These are phyloP conservation scores for Bilobella aurantiaca DNA, from an alignment of 1,140 invertebrate genomes.

Conservation along the genomic window DNA sequence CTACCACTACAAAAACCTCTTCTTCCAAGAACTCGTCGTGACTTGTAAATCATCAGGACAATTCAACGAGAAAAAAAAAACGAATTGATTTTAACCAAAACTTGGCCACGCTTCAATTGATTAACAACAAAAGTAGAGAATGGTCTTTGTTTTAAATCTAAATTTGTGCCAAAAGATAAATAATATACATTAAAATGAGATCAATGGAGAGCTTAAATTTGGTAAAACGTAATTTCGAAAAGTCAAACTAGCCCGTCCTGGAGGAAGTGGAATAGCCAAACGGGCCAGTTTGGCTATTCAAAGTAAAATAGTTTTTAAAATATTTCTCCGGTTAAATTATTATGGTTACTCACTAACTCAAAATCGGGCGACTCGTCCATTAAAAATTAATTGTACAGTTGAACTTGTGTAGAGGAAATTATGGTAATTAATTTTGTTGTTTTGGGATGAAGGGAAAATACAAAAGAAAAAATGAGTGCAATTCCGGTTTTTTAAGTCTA, in stretches of 20 bases:
- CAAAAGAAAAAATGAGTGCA: background rate
- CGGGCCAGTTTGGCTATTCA: too few species aligned
- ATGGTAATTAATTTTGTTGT: background rate
- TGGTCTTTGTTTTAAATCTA: background rate
- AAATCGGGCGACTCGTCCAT: too few species aligned
- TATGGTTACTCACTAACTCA: too few species aligned
- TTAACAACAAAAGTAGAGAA: background rate
- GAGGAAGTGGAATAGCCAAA: too few species aligned
- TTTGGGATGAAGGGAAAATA: background rate
- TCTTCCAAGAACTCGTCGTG: background rate
- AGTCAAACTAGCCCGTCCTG: too few species aligned
- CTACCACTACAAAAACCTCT: background rate
- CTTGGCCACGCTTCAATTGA: background rate
- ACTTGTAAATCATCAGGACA: slow-evolving; percentile 5
- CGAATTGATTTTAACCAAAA: background rate
- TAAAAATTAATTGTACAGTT: too few species aligned
- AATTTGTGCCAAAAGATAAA: background rate
- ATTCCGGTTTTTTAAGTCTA: background rate
- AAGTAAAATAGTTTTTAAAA: too few species aligned
- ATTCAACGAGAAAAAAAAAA: background rate
- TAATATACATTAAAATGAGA: too few species aligned
- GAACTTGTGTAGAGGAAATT: background rate
- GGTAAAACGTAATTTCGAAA: too few species aligned
- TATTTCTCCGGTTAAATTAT: too few species aligned
- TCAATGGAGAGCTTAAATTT: too few species aligned